A percentile compares a stretch with the other conserved stretches of the same genome.
Conservation (phyloP, 2,797 vertebrate species). For the Alauda arvensis region DNA sequence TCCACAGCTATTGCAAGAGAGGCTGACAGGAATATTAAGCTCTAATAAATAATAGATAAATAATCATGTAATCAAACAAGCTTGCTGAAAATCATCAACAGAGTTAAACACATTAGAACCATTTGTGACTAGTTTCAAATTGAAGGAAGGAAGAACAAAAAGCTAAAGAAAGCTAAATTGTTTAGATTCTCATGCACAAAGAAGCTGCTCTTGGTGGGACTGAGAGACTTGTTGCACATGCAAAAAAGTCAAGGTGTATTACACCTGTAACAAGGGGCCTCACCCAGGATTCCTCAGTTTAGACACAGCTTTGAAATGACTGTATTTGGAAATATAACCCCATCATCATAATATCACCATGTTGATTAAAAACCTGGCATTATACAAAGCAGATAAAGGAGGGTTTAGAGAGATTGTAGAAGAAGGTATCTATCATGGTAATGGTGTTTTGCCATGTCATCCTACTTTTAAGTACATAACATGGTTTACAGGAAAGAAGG, state of each 20-base stretch:
- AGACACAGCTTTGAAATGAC: not conserved
- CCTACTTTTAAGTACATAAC: not conserved
- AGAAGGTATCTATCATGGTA: not conserved
- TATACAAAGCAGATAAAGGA: not conserved
- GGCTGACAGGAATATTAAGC: not conserved
- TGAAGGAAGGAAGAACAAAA: not conserved
- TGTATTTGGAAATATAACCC: not conserved
- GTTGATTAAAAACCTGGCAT: not conserved
- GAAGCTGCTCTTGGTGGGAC: not conserved
- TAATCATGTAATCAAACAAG: not conserved
- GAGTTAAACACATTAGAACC: not conserved
- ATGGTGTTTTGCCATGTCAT: not conserved
- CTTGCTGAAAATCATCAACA: not conserved
- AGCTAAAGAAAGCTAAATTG: not conserved
- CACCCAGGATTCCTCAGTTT: not conserved
- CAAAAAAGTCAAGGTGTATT: not conserved
- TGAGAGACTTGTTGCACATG: not conserved
- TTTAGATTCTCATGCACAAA: not conserved
- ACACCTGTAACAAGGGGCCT: not conserved
- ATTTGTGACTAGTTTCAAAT: not conserved
- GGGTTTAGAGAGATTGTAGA: not conserved
- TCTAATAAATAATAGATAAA: not conserved
- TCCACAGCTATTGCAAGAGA: not conserved
- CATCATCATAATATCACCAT: not conserved
- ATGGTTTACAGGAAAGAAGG: not conserved